Evolutionary conservation across 2,113 vertebrate genomes (phyloP).

Genomic region (Salvelinus sp.): DNA sequence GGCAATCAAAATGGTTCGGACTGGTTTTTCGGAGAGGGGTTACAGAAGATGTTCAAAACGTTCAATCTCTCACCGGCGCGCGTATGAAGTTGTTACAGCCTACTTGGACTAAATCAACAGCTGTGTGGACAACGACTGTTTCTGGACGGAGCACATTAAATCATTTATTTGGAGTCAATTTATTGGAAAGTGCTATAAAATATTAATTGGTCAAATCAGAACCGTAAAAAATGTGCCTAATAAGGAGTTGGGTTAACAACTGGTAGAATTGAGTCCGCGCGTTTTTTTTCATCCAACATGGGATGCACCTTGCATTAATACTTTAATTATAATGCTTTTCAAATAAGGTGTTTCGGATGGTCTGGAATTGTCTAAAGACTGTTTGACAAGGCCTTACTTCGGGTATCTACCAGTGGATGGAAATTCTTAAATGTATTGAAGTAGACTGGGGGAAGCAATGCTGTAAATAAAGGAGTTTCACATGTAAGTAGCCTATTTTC

Average conservation of each 20-base stretch:
- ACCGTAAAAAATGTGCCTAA: slow-evolving; percentile 3
- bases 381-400: slow-evolving; percentile 33
- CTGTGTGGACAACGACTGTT: slow-evolving; percentile 10
- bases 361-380: slow-evolving; percentile 33
- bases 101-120: slow-evolving; percentile 26
- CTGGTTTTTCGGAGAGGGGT: slow-evolving; percentile 47
- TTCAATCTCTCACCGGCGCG: slow-evolving; percentile 14
- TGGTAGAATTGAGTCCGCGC: neutral
- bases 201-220: slow-evolving; percentile 27
- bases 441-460: slow-evolving; percentile 33
- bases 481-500: slow-evolving; percentile 62
- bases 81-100: slow-evolving; percentile 1
- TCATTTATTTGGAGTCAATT: slow-evolving; percentile 35
- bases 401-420: slow-evolving; percentile 38
- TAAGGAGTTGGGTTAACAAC: slow-evolving; percentile 25
- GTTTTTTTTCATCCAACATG: slow-evolving; percentile 18
- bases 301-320: slow-evolving; percentile 25
- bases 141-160: slow-evolving; percentile 10
- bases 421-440: slow-evolving; percentile 44
- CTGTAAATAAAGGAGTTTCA: slow-evolving; percentile 69
- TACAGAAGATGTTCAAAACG: slow-evolving; percentile 27
- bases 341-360: slow-evolving; percentile 7
- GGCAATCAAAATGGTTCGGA: slow-evolving; percentile 63
- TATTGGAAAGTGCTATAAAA: slow-evolving; percentile 29
- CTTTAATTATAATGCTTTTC: neutral